These are phyloP conservation scores for Bovichtus diacanthus DNA, from an alignment of 2,797 vertebrate species.

Conservation along the genomic window DNA sequence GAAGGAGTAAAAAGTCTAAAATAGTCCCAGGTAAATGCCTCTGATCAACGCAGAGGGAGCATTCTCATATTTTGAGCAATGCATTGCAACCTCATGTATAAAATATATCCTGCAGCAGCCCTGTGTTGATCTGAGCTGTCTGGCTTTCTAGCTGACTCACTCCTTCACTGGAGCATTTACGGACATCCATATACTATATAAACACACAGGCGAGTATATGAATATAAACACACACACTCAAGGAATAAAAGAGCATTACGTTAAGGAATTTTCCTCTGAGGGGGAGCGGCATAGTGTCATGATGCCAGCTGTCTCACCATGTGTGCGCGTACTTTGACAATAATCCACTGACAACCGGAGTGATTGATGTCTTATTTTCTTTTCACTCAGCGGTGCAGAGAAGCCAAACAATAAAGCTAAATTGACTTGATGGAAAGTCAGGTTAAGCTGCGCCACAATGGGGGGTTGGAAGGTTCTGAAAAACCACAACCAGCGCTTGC, in stretches of 20 bases:
- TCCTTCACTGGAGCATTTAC: neutral
- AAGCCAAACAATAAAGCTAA: conserved; percentile 40
- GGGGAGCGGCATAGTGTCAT: conserved; percentile 3
- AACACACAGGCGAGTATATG: conserved; percentile 4
- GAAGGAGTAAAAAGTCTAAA: conserved; percentile 35
- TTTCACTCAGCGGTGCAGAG: conserved; percentile 29
- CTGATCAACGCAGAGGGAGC: conserved; percentile 46
- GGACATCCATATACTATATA: neutral
- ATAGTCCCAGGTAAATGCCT: conserved; percentile 27
- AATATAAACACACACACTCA: conserved; percentile 14
- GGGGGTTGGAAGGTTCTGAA: conserved; percentile 27
- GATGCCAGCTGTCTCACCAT: conserved; percentile 39
- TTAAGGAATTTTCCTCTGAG: conserved; percentile 1
- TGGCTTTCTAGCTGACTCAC: conserved; percentile 49
- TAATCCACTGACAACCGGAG: conserved; percentile 25
- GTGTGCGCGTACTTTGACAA: conserved; percentile 13
- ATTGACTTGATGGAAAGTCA: conserved; percentile 54
- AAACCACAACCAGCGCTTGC: conserved; percentile 42
- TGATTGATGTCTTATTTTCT: conserved; percentile 53
- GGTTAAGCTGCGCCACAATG: conserved; percentile 42
- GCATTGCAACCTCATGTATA: conserved; percentile 29
- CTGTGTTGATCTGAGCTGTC: conserved; percentile 17
- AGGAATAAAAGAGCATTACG: neutral
- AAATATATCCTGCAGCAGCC: conserved; percentile 39
- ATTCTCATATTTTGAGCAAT: conserved; percentile 21